These are phyloP conservation scores for Athripsodes cinereus DNA, from an alignment of 2,888 invertebrate genomes.

Conservation along the genomic window DNA sequence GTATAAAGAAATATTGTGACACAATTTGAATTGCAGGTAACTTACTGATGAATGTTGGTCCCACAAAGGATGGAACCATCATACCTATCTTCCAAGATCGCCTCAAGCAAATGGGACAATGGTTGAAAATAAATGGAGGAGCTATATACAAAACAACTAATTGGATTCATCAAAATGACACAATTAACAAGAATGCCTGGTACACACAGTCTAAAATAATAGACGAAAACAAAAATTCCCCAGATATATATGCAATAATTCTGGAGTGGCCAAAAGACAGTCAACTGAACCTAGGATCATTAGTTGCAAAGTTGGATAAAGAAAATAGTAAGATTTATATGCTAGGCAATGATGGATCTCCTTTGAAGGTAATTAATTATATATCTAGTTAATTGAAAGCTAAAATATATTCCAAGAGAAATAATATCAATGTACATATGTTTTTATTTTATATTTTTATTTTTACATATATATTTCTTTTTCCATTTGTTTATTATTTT, in stretches of 20 bases:
- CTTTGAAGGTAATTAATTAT: constrained; percentile 33
- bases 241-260: background rate
- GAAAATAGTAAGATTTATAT: constrained; percentile 38
- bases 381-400: too few species aligned
- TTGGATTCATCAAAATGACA: constrained; percentile 79
- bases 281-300: constrained; percentile 44
- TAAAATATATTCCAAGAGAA: too few species aligned
- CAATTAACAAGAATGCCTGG: constrained; percentile 66
- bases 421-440: too few species aligned
- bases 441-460: too few species aligned
- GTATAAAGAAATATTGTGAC: background rate
- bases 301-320: constrained; percentile 35
- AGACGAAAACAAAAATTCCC: background rate
- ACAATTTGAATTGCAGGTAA: constrained; percentile 50
- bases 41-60: constrained; percentile 78
- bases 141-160: constrained; percentile 76
- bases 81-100: constrained; percentile 82
- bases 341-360: constrained; percentile 42
- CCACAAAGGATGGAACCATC: constrained; percentile 84
- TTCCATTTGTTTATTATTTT: too few species aligned
- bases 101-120: constrained; percentile 67
- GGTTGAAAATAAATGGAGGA: constrained; percentile 81
- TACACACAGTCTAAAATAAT: constrained; percentile 53
- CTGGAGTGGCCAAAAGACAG: constrained; percentile 63
- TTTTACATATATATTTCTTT: too few species aligned